Evolutionary conservation across 2,888 invertebrate genomes (phyloP).

Genomic region (Eupsilia transversa): DNA sequence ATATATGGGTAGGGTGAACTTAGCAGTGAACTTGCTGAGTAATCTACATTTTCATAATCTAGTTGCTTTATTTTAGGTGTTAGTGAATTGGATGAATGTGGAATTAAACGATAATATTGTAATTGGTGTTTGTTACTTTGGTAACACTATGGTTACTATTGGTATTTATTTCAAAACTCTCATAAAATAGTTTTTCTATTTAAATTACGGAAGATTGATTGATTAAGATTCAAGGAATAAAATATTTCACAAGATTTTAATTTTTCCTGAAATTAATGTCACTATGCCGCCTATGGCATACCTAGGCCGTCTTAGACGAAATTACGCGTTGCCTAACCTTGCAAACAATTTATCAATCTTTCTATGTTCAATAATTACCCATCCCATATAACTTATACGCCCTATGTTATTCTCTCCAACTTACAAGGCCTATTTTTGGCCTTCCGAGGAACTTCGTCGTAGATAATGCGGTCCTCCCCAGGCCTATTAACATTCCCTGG

Average conservation of each 20-base stretch:
- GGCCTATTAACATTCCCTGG: slow-evolving; percentile 68
- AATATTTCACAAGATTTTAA: neutral
- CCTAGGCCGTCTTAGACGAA: neutral
- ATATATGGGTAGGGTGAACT: slow-evolving; percentile 63
- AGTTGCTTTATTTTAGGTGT: slow-evolving; percentile 18
- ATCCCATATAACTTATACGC: neutral
- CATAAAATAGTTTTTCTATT: neutral
- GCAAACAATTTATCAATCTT: neutral
- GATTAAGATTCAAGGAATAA: neutral
- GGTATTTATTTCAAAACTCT: neutral
- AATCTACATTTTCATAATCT: slow-evolving; percentile 59
- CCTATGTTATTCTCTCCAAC: neutral
- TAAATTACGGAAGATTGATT: no score
- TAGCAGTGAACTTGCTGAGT: slow-evolving; percentile 55
- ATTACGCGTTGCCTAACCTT: neutral
- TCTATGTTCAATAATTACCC: neutral
- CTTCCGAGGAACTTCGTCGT: slow-evolving; percentile 36
- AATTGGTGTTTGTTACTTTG: neutral
- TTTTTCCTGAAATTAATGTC: neutral
- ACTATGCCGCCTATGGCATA: neutral
- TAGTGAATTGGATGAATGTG: neutral
- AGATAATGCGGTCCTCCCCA: slow-evolving; percentile 60
- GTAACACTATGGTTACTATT: neutral
- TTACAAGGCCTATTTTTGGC: slow-evolving; percentile 28
- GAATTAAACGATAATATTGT: neutral